Conservation (phyloP, 2,113 vertebrate genomes). For the Miniopterus natalensis region DNA sequence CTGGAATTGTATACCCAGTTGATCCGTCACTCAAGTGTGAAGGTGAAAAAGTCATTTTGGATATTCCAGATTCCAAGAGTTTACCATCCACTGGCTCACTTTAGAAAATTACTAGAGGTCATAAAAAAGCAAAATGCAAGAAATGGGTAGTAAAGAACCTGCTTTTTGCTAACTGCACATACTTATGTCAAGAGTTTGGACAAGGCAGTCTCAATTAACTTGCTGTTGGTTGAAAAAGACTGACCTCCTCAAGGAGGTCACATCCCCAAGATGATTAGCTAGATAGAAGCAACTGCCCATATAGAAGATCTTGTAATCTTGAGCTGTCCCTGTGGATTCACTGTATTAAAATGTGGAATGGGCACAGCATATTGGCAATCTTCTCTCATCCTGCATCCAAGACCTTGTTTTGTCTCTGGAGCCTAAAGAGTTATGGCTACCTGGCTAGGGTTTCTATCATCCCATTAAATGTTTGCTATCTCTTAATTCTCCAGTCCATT, state of each 20-base stretch:
- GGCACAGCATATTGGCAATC: neutral
- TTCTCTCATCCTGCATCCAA: neutral
- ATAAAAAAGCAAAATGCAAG: neutral
- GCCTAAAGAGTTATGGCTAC: neutral
- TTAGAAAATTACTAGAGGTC: neutral
- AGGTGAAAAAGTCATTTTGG: neutral
- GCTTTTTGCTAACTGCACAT: neutral
- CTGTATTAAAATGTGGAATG: neutral
- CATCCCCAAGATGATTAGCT: neutral
- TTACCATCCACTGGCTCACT: neutral
- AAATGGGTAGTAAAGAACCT: neutral
- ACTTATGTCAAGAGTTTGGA: neutral
- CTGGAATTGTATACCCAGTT: too few relatives aligned
- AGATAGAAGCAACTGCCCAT: neutral
- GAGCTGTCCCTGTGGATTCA: neutral
- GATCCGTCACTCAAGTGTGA: neutral
- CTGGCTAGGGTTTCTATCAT: neutral
- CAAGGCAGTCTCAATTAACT: neutral
- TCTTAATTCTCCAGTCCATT: neutral
- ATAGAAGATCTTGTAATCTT: neutral
- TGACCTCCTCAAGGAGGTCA: too few relatives aligned
- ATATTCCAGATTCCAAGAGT: neutral
- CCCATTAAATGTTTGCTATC: neutral
- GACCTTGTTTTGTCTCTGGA: neutral
- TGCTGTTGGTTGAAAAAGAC: neutral